Percentiles rank a stretch among this genome's conserved stretches.
Evolutionary conservation across 2,113 vertebrate species (phyloP).

Genomic region (Hystrix brachyura): DNA sequence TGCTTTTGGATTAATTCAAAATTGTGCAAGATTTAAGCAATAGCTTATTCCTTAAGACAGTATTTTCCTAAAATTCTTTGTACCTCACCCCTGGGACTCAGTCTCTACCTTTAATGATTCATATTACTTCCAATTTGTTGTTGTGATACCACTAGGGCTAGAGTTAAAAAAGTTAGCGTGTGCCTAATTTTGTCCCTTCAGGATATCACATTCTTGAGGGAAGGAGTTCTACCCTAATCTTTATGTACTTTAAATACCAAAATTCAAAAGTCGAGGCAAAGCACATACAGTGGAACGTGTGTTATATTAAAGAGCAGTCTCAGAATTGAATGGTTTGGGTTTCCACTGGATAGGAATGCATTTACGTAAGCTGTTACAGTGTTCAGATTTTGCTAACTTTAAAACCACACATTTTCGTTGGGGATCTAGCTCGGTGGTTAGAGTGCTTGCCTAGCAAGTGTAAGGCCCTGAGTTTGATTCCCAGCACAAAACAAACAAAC

Average conservation of each 20-base stretch:
- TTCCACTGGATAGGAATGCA: background rate
- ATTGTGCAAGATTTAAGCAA: background rate
- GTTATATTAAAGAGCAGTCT: background rate
- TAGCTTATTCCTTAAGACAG: background rate
- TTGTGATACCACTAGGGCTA: background rate
- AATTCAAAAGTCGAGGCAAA: background rate
- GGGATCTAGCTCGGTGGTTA: too few species aligned
- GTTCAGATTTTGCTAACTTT: background rate
- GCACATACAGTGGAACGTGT: background rate
- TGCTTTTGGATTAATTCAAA: background rate
- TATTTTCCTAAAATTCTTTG: background rate
- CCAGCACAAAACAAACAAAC: too few species aligned
- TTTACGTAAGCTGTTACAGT: background rate
- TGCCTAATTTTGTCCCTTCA: background rate
- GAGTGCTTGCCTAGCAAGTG: too few species aligned
- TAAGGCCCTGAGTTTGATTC: too few species aligned
- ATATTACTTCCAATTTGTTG: background rate
- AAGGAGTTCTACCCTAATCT: background rate
- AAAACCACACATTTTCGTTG: background rate
- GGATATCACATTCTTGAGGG: background rate
- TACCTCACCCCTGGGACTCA: background rate
- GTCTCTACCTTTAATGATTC: background rate
- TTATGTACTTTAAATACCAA: background rate
- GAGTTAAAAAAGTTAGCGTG: constrained; percentile 1
- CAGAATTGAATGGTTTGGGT: constrained; percentile 25